These are phyloP conservation scores for Elephantulus edwardii DNA, from an alignment of 2,113 vertebrate genomes.

Conservation along the genomic window DNA sequence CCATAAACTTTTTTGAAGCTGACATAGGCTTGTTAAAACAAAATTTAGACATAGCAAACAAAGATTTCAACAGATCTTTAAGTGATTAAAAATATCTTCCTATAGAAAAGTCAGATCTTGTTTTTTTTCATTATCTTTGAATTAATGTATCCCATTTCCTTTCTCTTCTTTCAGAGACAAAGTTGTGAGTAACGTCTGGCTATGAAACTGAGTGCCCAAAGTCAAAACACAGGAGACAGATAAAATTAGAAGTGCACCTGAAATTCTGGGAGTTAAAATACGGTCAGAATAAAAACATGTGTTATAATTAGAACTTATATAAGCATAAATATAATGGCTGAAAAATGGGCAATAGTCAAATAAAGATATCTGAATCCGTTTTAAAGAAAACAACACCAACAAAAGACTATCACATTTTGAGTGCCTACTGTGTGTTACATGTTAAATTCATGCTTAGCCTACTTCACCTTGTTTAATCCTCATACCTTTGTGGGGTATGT, in stretches of 20 bases:
- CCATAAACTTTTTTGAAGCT: neutral
- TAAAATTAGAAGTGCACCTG: neutral
- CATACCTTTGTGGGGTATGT: neutral
- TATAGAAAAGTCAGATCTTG: neutral
- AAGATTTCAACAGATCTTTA: slow-evolving; percentile 18
- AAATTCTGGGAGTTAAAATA: neutral
- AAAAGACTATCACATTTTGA: neutral
- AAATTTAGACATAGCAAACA: slow-evolving; percentile 34
- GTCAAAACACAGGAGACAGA: neutral
- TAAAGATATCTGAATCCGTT: neutral
- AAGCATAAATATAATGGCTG: neutral
- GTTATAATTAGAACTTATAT: neutral
- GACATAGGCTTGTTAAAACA: slow-evolving; percentile 51
- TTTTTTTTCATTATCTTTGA: neutral
- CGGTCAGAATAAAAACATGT: neutral
- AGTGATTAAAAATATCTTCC: neutral
- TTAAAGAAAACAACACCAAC: neutral
- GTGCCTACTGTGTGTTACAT: neutral
- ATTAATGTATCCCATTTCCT: neutral
- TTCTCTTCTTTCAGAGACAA: neutral
- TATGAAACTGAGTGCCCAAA: neutral
- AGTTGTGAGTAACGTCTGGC: neutral
- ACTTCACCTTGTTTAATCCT: neutral
- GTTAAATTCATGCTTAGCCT: neutral
- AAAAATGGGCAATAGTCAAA: neutral